Evolutionary conservation across 2,888 invertebrate genomes (phyloP).

Genomic region (Trypoxylon attenuatum): DNA sequence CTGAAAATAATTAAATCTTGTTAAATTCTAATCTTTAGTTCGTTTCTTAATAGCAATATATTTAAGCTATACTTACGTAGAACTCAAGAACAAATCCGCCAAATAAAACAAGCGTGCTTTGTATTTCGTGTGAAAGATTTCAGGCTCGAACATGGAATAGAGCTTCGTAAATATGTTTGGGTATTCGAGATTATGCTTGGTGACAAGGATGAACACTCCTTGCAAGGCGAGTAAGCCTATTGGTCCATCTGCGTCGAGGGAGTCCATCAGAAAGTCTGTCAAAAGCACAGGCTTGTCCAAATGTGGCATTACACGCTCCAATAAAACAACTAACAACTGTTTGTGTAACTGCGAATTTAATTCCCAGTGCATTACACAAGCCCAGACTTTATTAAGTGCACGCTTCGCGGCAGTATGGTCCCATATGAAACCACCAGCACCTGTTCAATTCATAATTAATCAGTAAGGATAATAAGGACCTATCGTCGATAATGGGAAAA

Average conservation of each 20-base stretch:
- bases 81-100: conserved; percentile 92
- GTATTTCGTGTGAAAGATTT: conserved; percentile 93
- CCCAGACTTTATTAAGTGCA: conserved; percentile 85
- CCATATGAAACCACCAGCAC: conserved; percentile 76
- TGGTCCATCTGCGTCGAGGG: conserved; percentile 90
- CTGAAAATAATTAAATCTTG: conserved; percentile 73
- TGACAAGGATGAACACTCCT: conserved; percentile 92
- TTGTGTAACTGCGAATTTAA: conserved; percentile 82
- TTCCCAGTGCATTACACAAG: conserved; percentile 84
- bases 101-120: conserved; percentile 92
- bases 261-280: conserved; percentile 94
- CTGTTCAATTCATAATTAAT: conserved; percentile 2
- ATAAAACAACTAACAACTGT: conserved; percentile 85
- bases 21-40: not conserved
- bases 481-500: too few relatives aligned
- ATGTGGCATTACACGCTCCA: conserved; percentile 88
- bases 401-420: conserved; percentile 77
- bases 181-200: conserved; percentile 94
- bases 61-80: conserved; percentile 82
- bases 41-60: not conserved
- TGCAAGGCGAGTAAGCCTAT: conserved; percentile 93
- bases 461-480: not conserved
- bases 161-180: conserved; percentile 95
- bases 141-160: conserved; percentile 95
- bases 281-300: conserved; percentile 88